These are phyloP conservation scores for Trichechus manatus DNA, from an alignment of 2,113 vertebrate species.

Conservation along the genomic window DNA sequence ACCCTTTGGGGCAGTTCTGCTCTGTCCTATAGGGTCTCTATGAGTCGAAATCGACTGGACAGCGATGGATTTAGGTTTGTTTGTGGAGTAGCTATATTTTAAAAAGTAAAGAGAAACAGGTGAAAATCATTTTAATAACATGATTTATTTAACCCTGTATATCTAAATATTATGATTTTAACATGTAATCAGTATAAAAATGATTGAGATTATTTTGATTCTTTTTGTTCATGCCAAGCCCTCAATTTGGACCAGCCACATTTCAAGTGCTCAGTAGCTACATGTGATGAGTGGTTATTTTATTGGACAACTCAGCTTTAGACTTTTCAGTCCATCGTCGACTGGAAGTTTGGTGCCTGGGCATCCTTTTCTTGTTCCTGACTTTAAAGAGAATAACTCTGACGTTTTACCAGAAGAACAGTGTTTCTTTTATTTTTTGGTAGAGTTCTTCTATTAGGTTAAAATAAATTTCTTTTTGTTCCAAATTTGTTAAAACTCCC, in stretches of 20 bases:
- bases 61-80: too few relatives aligned
- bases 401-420: not conserved
- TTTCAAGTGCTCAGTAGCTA: not conserved
- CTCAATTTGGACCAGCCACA: too few relatives aligned
- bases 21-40: too few relatives aligned
- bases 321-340: not conserved
- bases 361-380: not conserved
- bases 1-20: too few relatives aligned
- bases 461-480: not conserved
- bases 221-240: not conserved
- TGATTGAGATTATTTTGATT: not conserved
- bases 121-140: slow-evolving; percentile 20
- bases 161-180: not conserved
- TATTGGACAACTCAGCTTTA: not conserved
- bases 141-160: not conserved
- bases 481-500: not conserved
- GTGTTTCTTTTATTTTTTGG: not conserved
- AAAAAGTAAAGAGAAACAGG: not conserved
- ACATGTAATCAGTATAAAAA: not conserved
- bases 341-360: not conserved
- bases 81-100: not conserved
- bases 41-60: too few relatives aligned
- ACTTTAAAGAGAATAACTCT: not conserved
- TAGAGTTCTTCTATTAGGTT: not conserved
- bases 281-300: not conserved